Evolutionary conservation across 2,113 vertebrate species (phyloP).

Genomic region (Tapirus terrestris): DNA sequence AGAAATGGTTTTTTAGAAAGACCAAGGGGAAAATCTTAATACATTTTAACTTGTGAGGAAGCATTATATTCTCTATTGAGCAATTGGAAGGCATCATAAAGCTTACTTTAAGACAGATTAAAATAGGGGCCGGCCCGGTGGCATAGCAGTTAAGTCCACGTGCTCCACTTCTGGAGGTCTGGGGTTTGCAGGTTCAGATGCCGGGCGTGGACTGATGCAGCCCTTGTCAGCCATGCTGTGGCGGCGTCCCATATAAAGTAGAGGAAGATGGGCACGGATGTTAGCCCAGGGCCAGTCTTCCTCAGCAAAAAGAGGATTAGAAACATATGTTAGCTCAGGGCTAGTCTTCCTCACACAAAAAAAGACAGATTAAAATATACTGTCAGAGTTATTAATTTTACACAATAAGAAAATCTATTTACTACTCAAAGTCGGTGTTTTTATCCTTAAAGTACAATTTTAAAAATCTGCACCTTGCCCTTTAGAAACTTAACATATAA

Average conservation of each 20-base stretch:
- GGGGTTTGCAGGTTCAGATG: no score
- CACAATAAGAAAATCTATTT: not conserved
- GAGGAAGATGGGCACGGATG: no score
- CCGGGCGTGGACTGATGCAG: no score
- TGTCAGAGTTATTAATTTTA: not conserved
- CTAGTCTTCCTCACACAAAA: no score
- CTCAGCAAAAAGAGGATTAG: no score
- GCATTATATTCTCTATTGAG: not conserved
- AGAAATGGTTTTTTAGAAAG: not conserved
- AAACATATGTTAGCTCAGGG: no score
- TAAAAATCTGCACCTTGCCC: not conserved
- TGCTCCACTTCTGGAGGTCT: no score
- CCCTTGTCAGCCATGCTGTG: no score
- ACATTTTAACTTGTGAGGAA: conserved; percentile 19
- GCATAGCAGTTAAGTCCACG: no score
- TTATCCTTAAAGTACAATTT: not conserved
- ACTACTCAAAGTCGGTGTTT: not conserved
- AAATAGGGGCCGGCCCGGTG: no score
- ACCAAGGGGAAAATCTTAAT: not conserved
- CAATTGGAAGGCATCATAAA: not conserved
- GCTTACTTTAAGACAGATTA: not conserved
- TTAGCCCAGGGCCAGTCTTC: no score
- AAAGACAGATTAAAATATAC: not conserved
- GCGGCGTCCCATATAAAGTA: no score
- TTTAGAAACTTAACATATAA: not conserved